Conservation (phyloP, 30 jellyfish, hydroid and myxozoan species). For the Hydractinia symbiolongicarpus region DNA sequence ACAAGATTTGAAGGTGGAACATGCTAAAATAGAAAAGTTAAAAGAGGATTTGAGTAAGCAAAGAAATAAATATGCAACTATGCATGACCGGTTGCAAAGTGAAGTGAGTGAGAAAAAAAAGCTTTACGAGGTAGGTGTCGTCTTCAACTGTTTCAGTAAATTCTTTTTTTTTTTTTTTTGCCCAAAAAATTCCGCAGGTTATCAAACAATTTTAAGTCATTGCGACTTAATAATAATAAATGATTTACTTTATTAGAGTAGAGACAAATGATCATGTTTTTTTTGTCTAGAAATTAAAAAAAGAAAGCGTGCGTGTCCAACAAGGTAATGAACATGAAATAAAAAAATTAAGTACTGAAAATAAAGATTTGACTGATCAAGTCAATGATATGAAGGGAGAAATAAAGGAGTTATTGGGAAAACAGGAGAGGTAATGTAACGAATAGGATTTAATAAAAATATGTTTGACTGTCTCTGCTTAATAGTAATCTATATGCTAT, state of each 20-base stretch:
- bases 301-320: slow-evolving; percentile 31
- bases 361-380: slow-evolving; percentile 26
- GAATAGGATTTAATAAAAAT: too few species aligned
- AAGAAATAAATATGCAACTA: not conserved
- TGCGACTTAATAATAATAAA: too few species aligned
- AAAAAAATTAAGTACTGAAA: slow-evolving; percentile 49
- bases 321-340: slow-evolving; percentile 34
- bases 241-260: too few species aligned
- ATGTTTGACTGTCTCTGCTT: too few species aligned
- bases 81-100: slow-evolving; percentile 11
- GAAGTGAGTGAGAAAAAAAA: slow-evolving; percentile 28
- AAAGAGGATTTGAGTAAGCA: slow-evolving; percentile 19
- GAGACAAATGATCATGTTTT: not conserved
- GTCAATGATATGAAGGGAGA: slow-evolving; percentile 24
- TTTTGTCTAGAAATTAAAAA: slow-evolving; percentile 18
- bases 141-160: not conserved
- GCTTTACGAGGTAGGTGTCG: slow-evolving; percentile 37
- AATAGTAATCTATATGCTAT: too few species aligned
- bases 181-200: not conserved
- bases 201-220: too few species aligned
- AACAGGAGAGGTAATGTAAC: slow-evolving; percentile 1
- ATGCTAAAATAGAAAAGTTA: slow-evolving; percentile 5
- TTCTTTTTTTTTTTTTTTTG: not conserved
- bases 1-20: not conserved
- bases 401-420: slow-evolving; percentile 21